A percentile compares a stretch with the other conserved stretches of the same genome.
Conservation (phyloP, 1,140 invertebrate genomes). For the Drosophila sucinea region DNA sequence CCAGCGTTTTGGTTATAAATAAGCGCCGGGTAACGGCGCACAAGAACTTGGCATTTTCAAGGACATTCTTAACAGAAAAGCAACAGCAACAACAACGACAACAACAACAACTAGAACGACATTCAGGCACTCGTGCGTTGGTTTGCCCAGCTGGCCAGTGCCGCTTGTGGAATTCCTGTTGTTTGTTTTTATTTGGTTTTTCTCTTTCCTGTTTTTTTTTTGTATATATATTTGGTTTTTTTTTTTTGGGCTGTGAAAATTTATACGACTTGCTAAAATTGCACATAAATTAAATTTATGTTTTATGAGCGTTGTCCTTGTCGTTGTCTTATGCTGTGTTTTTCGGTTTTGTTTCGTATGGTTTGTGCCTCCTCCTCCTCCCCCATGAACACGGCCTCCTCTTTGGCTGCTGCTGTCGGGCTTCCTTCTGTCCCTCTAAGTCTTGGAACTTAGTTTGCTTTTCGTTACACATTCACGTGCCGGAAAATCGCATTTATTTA, state of each 20-base stretch:
- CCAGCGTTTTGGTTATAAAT: constrained; percentile 63
- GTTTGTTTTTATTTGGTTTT: constrained; percentile 27
- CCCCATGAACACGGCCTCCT: neutral
- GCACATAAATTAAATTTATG: constrained; percentile 82
- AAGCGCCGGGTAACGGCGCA: constrained; percentile 34
- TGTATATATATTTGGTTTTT: constrained; percentile 30
- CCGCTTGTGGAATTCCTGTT: constrained; percentile 50
- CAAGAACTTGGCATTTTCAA: constrained; percentile 71
- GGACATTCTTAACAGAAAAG: constrained; percentile 60
- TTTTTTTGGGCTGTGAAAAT: constrained; percentile 64
- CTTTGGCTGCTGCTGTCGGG: too few relatives aligned
- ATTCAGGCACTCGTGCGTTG: constrained; percentile 16
- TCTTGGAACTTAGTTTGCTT: constrained; percentile 34
- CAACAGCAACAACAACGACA: constrained; percentile 6
- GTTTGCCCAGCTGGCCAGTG: constrained; percentile 62
- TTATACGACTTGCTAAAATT: constrained; percentile 82
- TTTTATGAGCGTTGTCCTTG: constrained; percentile 77
- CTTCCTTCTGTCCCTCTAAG: constrained; percentile 9
- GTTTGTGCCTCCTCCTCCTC: constrained; percentile 34
- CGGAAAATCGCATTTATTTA: constrained; percentile 79
- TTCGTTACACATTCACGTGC: constrained; percentile 59
- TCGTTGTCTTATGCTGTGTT: constrained; percentile 53
- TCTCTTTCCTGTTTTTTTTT: constrained; percentile 22
- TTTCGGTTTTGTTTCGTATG: constrained; percentile 24
- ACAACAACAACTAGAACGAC: constrained; percentile 5